Conservation (phyloP, 2,888 invertebrate species). For the Drosophila nigricruria region DNA sequence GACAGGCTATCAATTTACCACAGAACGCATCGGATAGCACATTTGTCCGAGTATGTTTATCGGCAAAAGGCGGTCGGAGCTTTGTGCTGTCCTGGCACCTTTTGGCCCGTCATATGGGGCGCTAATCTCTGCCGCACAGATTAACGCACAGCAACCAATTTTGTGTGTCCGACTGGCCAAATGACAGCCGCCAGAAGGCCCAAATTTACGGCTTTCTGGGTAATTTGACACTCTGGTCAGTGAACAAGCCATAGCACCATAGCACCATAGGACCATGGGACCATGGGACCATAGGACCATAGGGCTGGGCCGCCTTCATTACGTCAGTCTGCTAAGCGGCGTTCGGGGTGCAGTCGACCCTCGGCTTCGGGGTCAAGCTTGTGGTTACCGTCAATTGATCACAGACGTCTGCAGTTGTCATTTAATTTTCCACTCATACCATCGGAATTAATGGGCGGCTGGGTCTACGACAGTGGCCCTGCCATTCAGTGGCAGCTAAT, state of each 20-base stretch:
- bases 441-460: constrained; percentile 49
- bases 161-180: constrained; percentile 64
- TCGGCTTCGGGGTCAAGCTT: constrained; percentile 25
- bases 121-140: constrained; percentile 78
- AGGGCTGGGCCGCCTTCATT: constrained; percentile 14
- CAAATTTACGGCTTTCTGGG: constrained; percentile 80
- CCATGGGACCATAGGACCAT: background rate
- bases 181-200: constrained; percentile 75
- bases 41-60: constrained; percentile 37
- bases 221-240: constrained; percentile 77
- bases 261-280: constrained; percentile 7
- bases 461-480: constrained; percentile 26
- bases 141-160: constrained; percentile 72
- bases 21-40: constrained; percentile 72
- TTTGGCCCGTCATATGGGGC: constrained; percentile 58
- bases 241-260: constrained; percentile 23
- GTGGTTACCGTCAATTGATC: constrained; percentile 79
- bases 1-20: constrained; percentile 77
- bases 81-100: constrained; percentile 43
- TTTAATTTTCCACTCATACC: constrained; percentile 69
- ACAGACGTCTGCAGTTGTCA: constrained; percentile 79
- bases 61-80: constrained; percentile 23
- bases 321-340: constrained; percentile 14
- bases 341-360: constrained; percentile 10
- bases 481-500: constrained; percentile 33